Percentiles rank a stretch among this genome's conserved stretches.
phyloP scores from a whole-genome alignment of 1,140 invertebrate genomes.

The Delia radicum region DNA sequence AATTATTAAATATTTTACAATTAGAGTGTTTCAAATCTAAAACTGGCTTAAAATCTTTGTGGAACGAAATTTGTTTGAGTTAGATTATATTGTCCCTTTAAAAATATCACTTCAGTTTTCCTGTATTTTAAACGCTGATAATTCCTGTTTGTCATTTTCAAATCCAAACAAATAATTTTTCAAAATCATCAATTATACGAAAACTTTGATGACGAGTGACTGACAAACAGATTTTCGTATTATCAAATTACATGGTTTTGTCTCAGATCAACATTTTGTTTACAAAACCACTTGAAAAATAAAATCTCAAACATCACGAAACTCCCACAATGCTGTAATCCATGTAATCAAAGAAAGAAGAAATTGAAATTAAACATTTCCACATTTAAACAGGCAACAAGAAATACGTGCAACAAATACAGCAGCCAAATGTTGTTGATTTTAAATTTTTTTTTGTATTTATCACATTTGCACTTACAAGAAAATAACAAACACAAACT shows the following conservation, averaged over 20 bases:
- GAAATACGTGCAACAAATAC: not conserved
- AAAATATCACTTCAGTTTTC: too few relatives aligned
- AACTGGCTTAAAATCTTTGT: too few relatives aligned
- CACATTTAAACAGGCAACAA: not conserved
- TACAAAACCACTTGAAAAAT: not conserved
- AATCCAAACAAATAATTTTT: not conserved
- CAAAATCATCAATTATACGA: not conserved
- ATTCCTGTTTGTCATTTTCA: not conserved
- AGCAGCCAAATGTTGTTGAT: not conserved
- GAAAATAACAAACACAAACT: not conserved
- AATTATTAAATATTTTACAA: too few relatives aligned
- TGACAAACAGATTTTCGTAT: not conserved
- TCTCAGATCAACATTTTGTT: not conserved
- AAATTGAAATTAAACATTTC: too few relatives aligned
- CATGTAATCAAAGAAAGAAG: too few relatives aligned
- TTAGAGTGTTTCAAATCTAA: too few relatives aligned
- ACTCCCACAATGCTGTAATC: not conserved
- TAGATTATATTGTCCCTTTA: too few relatives aligned
- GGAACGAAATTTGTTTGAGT: too few relatives aligned
- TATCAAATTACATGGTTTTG: not conserved
- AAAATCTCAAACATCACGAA: not conserved
- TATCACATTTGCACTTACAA: not conserved
- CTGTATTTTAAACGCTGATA: too few relatives aligned
- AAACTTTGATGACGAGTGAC: not conserved
- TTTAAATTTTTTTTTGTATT: not conserved